Base-by-base conservation (phyloP, 2,797 vertebrate genomes). In the Peromyscus melanophrys region DNA sequence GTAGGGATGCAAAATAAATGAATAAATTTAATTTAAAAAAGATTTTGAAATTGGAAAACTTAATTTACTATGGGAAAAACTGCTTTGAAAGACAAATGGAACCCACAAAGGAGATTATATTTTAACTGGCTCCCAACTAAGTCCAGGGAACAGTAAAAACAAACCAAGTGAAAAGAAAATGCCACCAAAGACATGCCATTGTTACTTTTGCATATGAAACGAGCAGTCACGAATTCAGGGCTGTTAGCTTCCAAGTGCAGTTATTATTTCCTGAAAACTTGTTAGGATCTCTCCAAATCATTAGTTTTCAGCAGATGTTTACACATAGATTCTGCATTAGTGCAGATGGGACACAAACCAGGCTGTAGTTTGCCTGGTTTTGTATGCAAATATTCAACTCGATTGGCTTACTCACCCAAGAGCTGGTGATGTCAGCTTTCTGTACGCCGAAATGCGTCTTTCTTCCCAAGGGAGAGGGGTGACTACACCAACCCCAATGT, bases 291-390 rank as follows among this genome's bases (percentile, higher is more conserved):
- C 63, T 43, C 12, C 4, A 49, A 49, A 82, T 52, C 19, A 80
- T 34, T 81, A 67, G 29, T 81, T 96, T 92, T 90, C 89, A 73
- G 2, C 29, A 90, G 13, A 81, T 85, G n/a, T 87, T 93, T 93
- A 49, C 61, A 92, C 43, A 69, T 4, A 80, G 37, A 57, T 78
- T 76, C 61, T 87, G 23, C 19, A 8, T 57, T 80, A n/a, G 34
- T 86, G 19, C 19, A 78, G 83, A 80, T 4, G 69, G 46, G 49
- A 89, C 11, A 89, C 25, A 95, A 95, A 49, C 5, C 12, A 91
- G 43, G 17, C 57, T 25, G 31, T 49, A 61, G 52, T 91, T 86
- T 96, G 12, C 81, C 69, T 89, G 52, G 4, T 49, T 37, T 59
- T 87, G 1, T 29, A 52, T 59, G 31, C 25, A 96, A 84, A 83